Conservation (phyloP, 2,113 vertebrate genomes). For the Oceanodroma tethys region DNA sequence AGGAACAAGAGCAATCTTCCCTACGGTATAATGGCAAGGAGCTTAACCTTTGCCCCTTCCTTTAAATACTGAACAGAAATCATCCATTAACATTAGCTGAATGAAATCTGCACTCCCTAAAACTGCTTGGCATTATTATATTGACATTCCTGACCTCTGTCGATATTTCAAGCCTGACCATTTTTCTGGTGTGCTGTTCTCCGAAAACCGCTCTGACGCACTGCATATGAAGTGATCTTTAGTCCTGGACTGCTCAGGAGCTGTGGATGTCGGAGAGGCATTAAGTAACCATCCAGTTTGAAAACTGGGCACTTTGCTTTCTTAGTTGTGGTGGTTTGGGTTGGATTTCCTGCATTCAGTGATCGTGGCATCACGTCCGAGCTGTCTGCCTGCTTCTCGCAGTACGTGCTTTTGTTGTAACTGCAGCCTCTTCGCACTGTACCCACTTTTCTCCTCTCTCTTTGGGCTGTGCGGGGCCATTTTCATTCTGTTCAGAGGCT, state of each 20-base stretch:
- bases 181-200: not conserved
- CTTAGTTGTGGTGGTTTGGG: too few relatives aligned
- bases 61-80: not conserved
- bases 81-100: not conserved
- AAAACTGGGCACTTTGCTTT: not conserved
- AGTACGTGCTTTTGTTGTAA: rapidly evolving
- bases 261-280: not conserved
- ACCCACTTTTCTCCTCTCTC: not conserved
- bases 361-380: rapidly evolving
- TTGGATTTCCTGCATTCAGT: not conserved
- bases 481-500: not conserved
- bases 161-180: not conserved
- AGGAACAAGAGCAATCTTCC: not conserved
- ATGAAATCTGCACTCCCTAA: not conserved
- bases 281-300: not conserved
- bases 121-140: not conserved
- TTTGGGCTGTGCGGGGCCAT: too few relatives aligned
- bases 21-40: not conserved
- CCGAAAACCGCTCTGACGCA: rapidly evolving
- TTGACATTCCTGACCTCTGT: not conserved
- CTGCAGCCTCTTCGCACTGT: not conserved
- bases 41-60: not conserved
- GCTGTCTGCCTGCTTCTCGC: not conserved
- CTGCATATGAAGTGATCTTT: not conserved
- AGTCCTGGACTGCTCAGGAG: not conserved